Base-by-base conservation (phyloP, 2,113 vertebrate genomes). In the Platanista minor region DNA sequence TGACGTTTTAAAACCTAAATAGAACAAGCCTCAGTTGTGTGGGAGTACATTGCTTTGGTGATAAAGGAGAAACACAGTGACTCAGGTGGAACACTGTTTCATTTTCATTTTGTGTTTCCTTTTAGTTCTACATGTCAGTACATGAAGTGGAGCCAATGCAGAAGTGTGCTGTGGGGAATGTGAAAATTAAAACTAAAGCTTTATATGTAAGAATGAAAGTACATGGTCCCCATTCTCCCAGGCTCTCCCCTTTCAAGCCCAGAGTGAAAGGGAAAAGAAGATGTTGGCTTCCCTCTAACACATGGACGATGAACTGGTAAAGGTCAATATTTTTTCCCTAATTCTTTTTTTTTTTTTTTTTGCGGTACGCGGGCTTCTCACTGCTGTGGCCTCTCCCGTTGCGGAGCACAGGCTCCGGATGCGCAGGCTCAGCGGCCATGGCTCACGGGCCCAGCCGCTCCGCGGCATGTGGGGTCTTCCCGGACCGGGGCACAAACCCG, bases 21-120 rank as follows among this genome's bases (percentile, higher is more conserved):
- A 98, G 94, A 96, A 94, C 91, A 52, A 82, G 78, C 61, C 91
- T 96, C 86, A 15, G 62, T 92, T 94, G 98, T 62, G 97, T 97
- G 97, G 97, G 98, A 29, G 96, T 94, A 39, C 81, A 95, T 91
- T 87, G 90, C 97, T 96, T 84, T 97, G 96, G 97, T 90, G 97
- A 97, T 92, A 84, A 93, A 84, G 36, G 71, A 85, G 97, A 95
- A 97, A 97, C 95, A 98, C 61, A 20, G 80, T 74, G 49, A 7
- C 0, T 14, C 71, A 87, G 86, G 81, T 93, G 87, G 49, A 95
- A 64, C 69, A 0, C 64, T 5, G 69, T 98, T 98, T 98, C 39
- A 36, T 98, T 98, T 98, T 97, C 96, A 95, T 29, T 98, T 97
- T 85, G 49, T 18, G 52, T 94, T 97, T 95, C 97, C 86, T 96